Evolutionary conservation across 2,113 vertebrate genomes (phyloP), one percentile per base, ranked within the genome.

Genomic region (Oxyura jamaicensis): DNA sequence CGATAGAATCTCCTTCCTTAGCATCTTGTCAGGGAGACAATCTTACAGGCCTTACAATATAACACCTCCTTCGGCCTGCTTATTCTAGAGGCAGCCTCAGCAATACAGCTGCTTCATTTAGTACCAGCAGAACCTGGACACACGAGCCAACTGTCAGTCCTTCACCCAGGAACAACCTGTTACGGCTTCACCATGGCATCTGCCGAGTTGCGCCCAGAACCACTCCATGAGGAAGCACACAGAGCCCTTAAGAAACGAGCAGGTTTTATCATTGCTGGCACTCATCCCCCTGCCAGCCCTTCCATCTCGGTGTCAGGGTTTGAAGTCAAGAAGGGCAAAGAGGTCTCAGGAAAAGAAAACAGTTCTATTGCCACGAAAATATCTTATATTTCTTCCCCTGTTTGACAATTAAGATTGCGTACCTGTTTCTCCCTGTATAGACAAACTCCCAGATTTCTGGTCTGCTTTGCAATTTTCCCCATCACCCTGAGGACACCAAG

Each of bases 401-500:
- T 42, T 59, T 35, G 36, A 91, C 33, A 93, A n/a, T 3, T 1
- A 44, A 35, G 13, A 59, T 8, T 48, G 39, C 93, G 0, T 96
- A 98, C 98, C 98, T 98, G 97, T 92, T 93, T 98, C 98, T 78
- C 95, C 97, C 65, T 91, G 98, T 6, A 90, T 39, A 35, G 96
- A 95, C 35, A 93, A 95, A 76, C 56, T 94, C 22, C 83, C 86
- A 18, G 60, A 6, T 74, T 97, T 96, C 1, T 96, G 85, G 25
- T 97, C 97, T 65, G 88, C 85, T 97, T 97, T 98, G 63, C 98
- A 98, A 5, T 79, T 91, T 36, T 99, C 98, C 22, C 95, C 91
- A 1, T 98, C 98, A 46, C 91, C 88, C 88, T 95, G 98, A 65
- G 95, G 74, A 95, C 97, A 98, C 98, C 98, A 99, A 95, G 96